A percentile compares a stretch with the other conserved stretches of the same genome.
Conservation (phyloP, 2,888 invertebrate genomes). For the Druceiella hillmani region DNA sequence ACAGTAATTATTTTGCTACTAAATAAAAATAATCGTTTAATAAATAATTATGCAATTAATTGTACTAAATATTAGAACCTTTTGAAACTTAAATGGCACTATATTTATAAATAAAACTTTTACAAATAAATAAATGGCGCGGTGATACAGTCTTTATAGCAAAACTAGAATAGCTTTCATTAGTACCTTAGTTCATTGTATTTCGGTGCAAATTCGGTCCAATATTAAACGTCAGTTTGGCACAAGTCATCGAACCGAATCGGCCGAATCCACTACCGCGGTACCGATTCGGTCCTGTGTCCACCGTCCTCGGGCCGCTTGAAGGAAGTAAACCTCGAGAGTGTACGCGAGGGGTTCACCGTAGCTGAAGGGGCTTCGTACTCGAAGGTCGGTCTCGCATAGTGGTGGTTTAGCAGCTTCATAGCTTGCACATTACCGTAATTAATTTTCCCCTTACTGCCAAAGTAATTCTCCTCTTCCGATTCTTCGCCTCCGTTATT, state of each 20-base stretch:
- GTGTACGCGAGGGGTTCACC: constrained; percentile 34
- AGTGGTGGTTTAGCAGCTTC: constrained; percentile 44
- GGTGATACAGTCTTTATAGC: too few species aligned
- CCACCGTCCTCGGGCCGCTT: constrained; percentile 36
- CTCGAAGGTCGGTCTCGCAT: constrained; percentile 47
- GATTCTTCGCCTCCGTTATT: constrained; percentile 37
- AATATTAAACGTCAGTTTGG: constrained; percentile 46
- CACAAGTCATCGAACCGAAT: constrained; percentile 51
- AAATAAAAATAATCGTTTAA: too few species aligned
- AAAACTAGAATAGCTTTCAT: too few species aligned
- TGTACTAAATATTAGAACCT: too few species aligned
- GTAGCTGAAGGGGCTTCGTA: too few species aligned
- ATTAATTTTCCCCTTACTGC: constrained; percentile 34
- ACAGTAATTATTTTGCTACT: too few species aligned
- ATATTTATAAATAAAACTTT: too few species aligned
- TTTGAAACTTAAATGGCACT: too few species aligned
- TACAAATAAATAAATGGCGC: too few species aligned
- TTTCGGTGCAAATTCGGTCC: background rate
- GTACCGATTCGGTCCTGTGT: constrained; percentile 42
- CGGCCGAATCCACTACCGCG: constrained; percentile 51
- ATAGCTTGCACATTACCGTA: constrained; percentile 46
- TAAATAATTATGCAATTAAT: too few species aligned
- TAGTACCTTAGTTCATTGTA: too few species aligned
- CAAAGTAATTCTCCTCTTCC: constrained; percentile 44
- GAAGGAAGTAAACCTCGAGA: constrained; percentile 43